Conservation (phyloP, 1,140 invertebrate genomes). For the Triops cancriformis region DNA sequence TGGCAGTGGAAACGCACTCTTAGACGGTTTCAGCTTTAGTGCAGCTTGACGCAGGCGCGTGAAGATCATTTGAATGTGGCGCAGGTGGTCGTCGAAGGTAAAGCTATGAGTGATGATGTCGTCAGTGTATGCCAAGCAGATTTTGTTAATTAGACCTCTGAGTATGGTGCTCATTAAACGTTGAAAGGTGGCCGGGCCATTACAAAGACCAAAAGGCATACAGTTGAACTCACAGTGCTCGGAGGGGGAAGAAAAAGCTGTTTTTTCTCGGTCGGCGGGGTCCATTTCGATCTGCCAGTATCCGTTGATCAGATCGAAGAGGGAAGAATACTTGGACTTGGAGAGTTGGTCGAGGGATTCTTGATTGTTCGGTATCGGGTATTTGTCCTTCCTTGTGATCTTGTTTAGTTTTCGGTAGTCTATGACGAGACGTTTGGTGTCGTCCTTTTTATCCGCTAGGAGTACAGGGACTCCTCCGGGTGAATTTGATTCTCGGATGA, state of each 20-base stretch:
- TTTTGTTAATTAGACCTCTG: slow-evolving; percentile 28
- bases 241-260: slow-evolving; percentile 37
- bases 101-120: slow-evolving; percentile 40
- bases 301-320: slow-evolving; percentile 39
- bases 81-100: slow-evolving; percentile 37
- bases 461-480: neutral
- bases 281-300: slow-evolving; percentile 43
- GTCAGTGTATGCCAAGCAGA: slow-evolving; percentile 39
- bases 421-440: slow-evolving; percentile 37
- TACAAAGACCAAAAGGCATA: slow-evolving; percentile 43
- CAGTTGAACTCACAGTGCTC: slow-evolving; percentile 39
- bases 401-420: slow-evolving; percentile 40
- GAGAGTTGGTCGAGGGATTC: slow-evolving; percentile 39
- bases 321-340: slow-evolving; percentile 37
- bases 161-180: slow-evolving; percentile 37
- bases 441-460: neutral
- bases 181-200: slow-evolving; percentile 42
- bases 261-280: slow-evolving; percentile 39
- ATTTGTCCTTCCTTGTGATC: slow-evolving; percentile 39
- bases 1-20: too few species aligned
- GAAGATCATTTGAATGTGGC: slow-evolving; percentile 36
- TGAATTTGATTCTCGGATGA: neutral
- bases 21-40: slow-evolving; percentile 19
- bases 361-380: slow-evolving; percentile 44
- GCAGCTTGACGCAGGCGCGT: slow-evolving; percentile 28